Evolutionary conservation across 2,113 vertebrate genomes (phyloP).

Genomic region (Turnix velox): DNA sequence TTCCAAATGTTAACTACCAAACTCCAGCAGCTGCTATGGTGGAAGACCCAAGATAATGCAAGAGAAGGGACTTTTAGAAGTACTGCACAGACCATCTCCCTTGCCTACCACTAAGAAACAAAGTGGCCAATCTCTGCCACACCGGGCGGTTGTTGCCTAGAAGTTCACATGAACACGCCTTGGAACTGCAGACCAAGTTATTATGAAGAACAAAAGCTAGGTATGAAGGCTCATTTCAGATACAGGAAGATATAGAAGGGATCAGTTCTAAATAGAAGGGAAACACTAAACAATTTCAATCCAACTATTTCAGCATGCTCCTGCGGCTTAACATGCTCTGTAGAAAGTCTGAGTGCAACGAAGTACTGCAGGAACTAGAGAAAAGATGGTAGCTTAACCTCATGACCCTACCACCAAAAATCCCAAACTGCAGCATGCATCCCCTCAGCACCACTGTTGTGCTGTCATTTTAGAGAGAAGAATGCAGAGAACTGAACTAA

Average conservation of each 20-base stretch:
- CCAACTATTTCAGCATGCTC: not conserved
- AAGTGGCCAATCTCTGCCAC: not conserved
- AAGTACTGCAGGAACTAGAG: not conserved
- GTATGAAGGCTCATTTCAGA: not conserved
- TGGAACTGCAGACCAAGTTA: not conserved
- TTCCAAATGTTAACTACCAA: not conserved
- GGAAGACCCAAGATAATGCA: not conserved
- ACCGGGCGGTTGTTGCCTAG: not conserved
- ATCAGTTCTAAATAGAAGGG: not conserved
- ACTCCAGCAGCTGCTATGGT: not conserved
- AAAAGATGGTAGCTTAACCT: not conserved
- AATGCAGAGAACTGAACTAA: not conserved
- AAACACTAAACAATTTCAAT: not conserved
- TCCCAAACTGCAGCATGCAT: not conserved
- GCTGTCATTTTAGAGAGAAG: not conserved
- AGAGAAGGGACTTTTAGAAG: not conserved
- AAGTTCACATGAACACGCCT: not conserved
- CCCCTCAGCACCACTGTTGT: not conserved
- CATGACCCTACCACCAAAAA: not conserved
- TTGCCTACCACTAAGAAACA: not conserved
- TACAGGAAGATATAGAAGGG: not conserved
- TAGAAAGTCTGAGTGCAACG: fast-evolving
- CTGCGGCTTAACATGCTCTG: not conserved
- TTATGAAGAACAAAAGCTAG: not conserved
- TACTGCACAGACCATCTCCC: fast-evolving